Conservation (phyloP, 2,888 invertebrate genomes). For the Tiphia femorata region DNA sequence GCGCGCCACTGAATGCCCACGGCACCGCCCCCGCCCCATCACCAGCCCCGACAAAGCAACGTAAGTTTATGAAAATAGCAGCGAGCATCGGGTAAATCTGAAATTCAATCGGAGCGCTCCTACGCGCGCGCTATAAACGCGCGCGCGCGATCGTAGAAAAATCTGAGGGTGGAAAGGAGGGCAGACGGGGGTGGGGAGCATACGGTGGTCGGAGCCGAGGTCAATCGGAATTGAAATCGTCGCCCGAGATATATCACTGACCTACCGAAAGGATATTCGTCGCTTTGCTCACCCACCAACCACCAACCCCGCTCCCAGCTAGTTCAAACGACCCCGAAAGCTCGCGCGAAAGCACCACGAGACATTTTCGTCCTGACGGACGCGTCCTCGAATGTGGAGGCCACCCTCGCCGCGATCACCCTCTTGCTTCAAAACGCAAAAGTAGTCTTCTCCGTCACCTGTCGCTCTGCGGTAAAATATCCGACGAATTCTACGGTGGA, state of each 20-base stretch:
- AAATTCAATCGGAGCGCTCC: too few relatives aligned
- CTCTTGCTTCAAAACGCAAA: constrained; percentile 30
- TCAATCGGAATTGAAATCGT: constrained; percentile 29
- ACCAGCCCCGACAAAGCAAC: too few relatives aligned
- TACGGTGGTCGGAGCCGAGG: constrained; percentile 5
- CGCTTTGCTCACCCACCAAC: neutral
- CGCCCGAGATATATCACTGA: constrained; percentile 21
- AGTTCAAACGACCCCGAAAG: too few relatives aligned
- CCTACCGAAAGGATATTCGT: constrained; percentile 25
- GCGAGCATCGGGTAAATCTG: too few relatives aligned
- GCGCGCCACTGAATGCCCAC: too few relatives aligned
- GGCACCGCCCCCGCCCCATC: too few relatives aligned
- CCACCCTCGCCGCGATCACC: constrained; percentile 2
- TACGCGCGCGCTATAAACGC: too few relatives aligned
- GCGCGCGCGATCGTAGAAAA: too few relatives aligned
- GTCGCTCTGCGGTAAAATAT: constrained; percentile 40
- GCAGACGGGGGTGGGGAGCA: too few relatives aligned
- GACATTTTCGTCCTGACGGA: neutral
- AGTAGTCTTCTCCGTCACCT: constrained; percentile 51
- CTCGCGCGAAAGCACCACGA: neutral
- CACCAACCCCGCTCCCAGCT: neutral
- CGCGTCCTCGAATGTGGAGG: neutral
- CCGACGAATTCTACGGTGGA: constrained; percentile 43
- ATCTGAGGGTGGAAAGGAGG: too few relatives aligned
- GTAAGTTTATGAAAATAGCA: too few relatives aligned